These are phyloP conservation scores for Mesocentrotus franciscanus DNA, from an alignment of 53 echinoderm and acorn worm species.

Conservation along the genomic window DNA sequence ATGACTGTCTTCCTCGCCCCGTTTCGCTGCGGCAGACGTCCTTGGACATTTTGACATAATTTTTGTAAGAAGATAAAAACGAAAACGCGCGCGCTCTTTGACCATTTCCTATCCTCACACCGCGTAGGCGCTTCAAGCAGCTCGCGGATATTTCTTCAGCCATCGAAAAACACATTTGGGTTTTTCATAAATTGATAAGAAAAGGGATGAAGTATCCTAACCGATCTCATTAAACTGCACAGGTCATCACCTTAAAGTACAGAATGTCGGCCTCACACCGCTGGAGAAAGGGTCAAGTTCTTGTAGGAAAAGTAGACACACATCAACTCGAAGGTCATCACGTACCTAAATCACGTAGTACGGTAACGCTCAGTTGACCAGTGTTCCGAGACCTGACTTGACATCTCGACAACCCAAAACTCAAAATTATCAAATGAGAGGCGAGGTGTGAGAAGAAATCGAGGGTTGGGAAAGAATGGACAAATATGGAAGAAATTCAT, in stretches of 20 bases:
- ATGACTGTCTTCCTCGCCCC: not conserved
- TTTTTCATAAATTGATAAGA: not conserved
- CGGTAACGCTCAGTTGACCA: not conserved
- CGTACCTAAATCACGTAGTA: constrained; percentile 25
- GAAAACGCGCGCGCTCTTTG: constrained; percentile 23
- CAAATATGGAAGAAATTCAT: constrained; percentile 36
- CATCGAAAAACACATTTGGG: constrained; percentile 18
- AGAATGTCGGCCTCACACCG: constrained; percentile 21
- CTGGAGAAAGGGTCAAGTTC: constrained; percentile 51
- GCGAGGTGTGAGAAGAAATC: not conserved
- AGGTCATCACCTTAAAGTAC: constrained; percentile 60
- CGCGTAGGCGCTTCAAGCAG: constrained; percentile 33
- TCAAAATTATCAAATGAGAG: not conserved
- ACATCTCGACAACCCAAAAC: not conserved
- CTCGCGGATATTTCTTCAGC: constrained; percentile 50
- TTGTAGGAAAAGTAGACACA: not conserved
- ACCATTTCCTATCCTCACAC: constrained; percentile 36
- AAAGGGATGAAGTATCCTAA: constrained; percentile 17
- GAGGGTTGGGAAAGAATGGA: not conserved
- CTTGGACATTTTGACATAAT: constrained; percentile 20
- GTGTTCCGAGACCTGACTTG: not conserved
- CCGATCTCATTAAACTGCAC: constrained; percentile 43
- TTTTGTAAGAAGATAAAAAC: not conserved
- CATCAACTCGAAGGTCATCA: constrained; percentile 38
- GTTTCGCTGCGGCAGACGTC: constrained; percentile 15